A percentile compares a stretch with the other conserved stretches of the same genome.
Conservation (phyloP, 2,888 invertebrate species). For the Rhagium mordax region DNA sequence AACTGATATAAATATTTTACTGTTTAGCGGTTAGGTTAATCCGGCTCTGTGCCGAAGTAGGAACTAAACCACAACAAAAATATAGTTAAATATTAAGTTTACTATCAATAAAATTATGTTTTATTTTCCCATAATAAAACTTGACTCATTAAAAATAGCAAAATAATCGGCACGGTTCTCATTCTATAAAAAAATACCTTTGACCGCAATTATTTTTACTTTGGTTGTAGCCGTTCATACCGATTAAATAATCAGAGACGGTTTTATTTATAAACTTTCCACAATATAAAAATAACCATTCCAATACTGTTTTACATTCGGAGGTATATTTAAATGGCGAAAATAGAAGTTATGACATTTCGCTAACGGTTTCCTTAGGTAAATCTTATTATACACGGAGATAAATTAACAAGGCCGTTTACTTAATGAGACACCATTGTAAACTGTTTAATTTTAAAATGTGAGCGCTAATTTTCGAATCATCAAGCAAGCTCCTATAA, state of each 20-base stretch:
- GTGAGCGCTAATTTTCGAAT: too few relatives aligned
- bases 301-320: not conserved
- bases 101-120: not conserved
- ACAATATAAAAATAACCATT: conserved; percentile 5
- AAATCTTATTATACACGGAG: not conserved
- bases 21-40: too few relatives aligned
- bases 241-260: conserved; percentile 7
- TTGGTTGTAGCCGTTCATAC: not conserved
- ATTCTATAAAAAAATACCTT: conserved; percentile 1
- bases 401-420: not conserved
- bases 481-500: too few relatives aligned
- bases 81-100: not conserved
- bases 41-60: too few relatives aligned
- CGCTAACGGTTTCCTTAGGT: not conserved
- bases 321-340: not conserved
- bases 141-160: not conserved
- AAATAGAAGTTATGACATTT: not conserved
- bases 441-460: too few relatives aligned
- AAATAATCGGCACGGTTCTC: not conserved
- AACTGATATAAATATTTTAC: too few relatives aligned
- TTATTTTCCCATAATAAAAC: not conserved
- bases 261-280: conserved; percentile 7
- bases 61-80: not conserved
- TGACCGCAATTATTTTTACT: conserved; percentile 7
- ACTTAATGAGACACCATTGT: too few relatives aligned